phyloP scores from a whole-genome alignment of 2,888 invertebrate species.

The Acleris literana region DNA sequence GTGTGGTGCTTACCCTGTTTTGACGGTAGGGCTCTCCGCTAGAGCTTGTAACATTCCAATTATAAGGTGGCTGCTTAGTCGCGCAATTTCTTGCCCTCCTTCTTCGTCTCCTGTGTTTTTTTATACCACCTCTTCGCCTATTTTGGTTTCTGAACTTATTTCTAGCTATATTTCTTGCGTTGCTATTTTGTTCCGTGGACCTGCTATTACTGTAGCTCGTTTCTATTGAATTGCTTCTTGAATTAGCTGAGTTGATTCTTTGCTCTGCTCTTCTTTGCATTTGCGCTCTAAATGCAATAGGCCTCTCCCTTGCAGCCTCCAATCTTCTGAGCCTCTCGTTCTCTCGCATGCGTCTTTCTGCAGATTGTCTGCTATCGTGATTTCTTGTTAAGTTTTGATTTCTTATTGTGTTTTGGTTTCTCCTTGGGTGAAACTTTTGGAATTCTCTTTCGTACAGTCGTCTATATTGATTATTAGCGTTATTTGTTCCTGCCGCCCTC shows the following conservation, averaged over 20 bases:
- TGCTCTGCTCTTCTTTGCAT: slow-evolving; percentile 63
- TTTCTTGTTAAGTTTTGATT: slow-evolving; percentile 72
- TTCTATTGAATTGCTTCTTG: slow-evolving; percentile 64
- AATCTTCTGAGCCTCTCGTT: slow-evolving; percentile 63
- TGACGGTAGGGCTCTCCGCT: slow-evolving; percentile 48
- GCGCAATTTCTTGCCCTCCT: slow-evolving; percentile 73
- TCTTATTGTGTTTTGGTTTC: slow-evolving; percentile 64
- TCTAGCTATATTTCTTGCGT: slow-evolving; percentile 51
- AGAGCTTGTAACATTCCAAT: slow-evolving; percentile 58
- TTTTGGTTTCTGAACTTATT: slow-evolving; percentile 53
- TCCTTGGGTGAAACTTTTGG: slow-evolving; percentile 66
- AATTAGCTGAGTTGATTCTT: slow-evolving; percentile 54
- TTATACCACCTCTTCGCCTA: slow-evolving; percentile 59
- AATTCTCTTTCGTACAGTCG: slow-evolving; percentile 75
- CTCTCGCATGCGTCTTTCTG: slow-evolving; percentile 68
- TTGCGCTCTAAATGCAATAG: slow-evolving; percentile 68
- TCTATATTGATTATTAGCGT: slow-evolving; percentile 58
- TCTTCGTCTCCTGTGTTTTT: slow-evolving; percentile 65
- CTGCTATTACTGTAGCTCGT: slow-evolving; percentile 45
- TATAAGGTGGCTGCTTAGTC: slow-evolving; percentile 75
- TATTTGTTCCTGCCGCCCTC: slow-evolving; percentile 56
- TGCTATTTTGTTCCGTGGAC: slow-evolving; percentile 55
- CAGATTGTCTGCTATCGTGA: slow-evolving; percentile 85
- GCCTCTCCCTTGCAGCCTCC: slow-evolving; percentile 69
- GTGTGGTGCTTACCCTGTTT: slow-evolving; percentile 43